These are phyloP conservation scores for Oreochromis tanganicae DNA, from an alignment of 2,113 vertebrate species.

Conservation along the genomic window DNA sequence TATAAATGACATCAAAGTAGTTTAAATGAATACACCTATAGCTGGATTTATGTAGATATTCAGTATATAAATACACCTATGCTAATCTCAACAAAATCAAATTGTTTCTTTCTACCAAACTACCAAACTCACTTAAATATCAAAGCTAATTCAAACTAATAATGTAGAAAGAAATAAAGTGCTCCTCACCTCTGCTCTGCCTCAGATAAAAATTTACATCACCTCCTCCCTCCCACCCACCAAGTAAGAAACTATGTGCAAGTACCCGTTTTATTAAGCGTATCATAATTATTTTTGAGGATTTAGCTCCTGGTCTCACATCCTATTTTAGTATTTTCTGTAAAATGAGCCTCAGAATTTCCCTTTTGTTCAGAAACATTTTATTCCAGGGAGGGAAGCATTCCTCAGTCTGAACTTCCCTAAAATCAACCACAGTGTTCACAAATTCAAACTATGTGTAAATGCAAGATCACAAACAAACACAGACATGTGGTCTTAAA, in stretches of 20 bases:
- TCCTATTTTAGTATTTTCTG: background rate
- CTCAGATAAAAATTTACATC: background rate
- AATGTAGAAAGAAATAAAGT: background rate
- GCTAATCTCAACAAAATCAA: background rate
- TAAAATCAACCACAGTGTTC: background rate
- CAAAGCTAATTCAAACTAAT: background rate
- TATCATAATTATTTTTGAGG: background rate
- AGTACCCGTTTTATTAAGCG: background rate
- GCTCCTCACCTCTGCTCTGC: background rate
- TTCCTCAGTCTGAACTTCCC: background rate
- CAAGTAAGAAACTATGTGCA: fast-evolving
- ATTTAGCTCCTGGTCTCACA: background rate
- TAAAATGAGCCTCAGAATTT: background rate
- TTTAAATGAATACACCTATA: fast-evolving
- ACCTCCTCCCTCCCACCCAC: background rate
- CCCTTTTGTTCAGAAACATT: background rate
- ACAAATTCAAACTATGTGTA: background rate
- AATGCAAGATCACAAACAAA: background rate
- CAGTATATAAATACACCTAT: background rate
- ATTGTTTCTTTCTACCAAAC: background rate
- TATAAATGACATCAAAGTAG: background rate
- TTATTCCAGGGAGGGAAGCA: background rate
- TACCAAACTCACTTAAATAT: background rate
- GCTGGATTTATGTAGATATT: background rate
- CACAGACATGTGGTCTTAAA: background rate